Evolutionary conservation across 2,797 vertebrate genomes (phyloP), one percentile per base, ranked within the genome.

Genomic region (Acanthurus lineatus): DNA sequence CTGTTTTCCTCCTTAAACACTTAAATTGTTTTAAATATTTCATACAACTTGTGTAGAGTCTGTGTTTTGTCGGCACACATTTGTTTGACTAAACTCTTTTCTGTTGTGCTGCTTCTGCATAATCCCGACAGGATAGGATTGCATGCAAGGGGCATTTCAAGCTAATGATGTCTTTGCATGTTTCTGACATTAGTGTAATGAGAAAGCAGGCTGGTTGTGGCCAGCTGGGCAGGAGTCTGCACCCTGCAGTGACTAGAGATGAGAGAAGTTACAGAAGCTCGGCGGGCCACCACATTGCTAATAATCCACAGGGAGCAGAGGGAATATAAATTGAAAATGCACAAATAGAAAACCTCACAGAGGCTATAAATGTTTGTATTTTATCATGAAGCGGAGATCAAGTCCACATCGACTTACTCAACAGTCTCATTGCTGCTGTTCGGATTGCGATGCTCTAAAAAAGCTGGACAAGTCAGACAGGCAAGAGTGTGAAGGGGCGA

Each of bases 101-200:
- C 62, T 35, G 16, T 68, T 62, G 70, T 22, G 22, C 14, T 35
- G 51, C 81, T 81, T 68, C 11, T 71, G 38, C 62, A 70, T 44
- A 59, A 83, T 74, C 22, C 60, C 6, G 20, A 68, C 51, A 59
- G 64, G n/a, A 52, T 32, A 75, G 9, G 57, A 57, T 65, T 14
- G 10, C 32, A 59, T 44, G 61, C 61, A 65, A 67, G 54, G 77
- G 40, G 72, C 76, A 58, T 85, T 81, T 89, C 62, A 85, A 59
- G 62, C 81, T 88, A 86, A 90, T 81, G 86, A 88, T 71, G 74
- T 75, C 82, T 71, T 84, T 51, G 68, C 69, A 75, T 87, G 81
- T 76, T 76, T 82, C 58, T 82, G 77, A 86, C 85, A 87, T 92
- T 84, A 86, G 75, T 77, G 74, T 88, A 88, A 89, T 89, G 79